A percentile compares a stretch with the other conserved stretches of the same genome.
Conservation (phyloP, 64 coral and sea anemone genomes). For the Actinia tenebrosa region DNA sequence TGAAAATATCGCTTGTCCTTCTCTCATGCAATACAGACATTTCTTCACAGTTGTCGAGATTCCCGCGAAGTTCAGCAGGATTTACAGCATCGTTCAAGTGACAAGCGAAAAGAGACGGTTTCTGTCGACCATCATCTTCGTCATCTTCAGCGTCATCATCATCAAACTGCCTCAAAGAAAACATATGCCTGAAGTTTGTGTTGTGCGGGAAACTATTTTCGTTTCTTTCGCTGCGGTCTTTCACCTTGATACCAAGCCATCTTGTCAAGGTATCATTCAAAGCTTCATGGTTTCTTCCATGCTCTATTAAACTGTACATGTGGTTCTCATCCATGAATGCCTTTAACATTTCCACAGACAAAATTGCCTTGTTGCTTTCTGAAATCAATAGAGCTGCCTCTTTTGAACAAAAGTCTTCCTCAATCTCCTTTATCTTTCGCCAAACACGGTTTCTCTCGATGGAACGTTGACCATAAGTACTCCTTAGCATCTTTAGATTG, state of each 20-base stretch:
- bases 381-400: not conserved
- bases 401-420: not conserved
- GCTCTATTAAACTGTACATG: not conserved
- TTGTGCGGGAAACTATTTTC: not conserved
- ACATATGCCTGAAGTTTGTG: not conserved
- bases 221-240: not conserved
- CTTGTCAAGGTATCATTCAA: not conserved
- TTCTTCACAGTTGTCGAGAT: not conserved
- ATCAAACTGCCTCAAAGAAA: not conserved
- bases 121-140: no score
- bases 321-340: slow-evolving; percentile 4
- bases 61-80: no score
- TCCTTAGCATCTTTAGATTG: slow-evolving; percentile 29
- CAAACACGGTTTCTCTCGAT: not conserved
- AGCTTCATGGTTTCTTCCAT: not conserved
- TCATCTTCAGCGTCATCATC: not conserved
- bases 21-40: not conserved
- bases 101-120: no score
- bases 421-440: not conserved
- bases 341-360: not conserved
- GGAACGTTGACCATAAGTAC: no score
- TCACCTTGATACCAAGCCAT: not conserved
- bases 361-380: not conserved
- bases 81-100: no score
- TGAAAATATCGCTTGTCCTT: no score